These are phyloP conservation scores for Glaucidium brasilianum DNA, from an alignment of 2,113 vertebrate species.

Conservation along the genomic window DNA sequence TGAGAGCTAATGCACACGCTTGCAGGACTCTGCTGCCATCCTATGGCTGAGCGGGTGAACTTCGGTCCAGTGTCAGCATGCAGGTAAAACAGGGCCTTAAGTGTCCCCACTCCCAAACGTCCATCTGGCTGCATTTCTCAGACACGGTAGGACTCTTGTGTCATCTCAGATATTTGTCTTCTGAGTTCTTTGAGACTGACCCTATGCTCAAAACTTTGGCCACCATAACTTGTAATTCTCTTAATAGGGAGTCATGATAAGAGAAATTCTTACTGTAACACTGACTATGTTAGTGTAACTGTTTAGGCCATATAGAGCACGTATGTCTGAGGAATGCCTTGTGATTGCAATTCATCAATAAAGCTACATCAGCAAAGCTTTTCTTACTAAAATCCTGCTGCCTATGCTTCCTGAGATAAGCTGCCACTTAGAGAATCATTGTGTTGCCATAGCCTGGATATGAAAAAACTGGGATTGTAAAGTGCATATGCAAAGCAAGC, in stretches of 20 bases:
- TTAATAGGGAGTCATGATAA: neutral
- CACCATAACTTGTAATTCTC: neutral
- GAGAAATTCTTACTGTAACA: neutral
- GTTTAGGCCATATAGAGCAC: neutral
- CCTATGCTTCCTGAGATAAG: neutral
- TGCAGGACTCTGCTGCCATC: neutral
- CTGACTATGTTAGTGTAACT: neutral
- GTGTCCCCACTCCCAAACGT: neutral
- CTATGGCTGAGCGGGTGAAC: neutral
- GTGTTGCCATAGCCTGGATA: neutral
- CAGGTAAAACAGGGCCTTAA: neutral
- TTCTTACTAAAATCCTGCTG: neutral
- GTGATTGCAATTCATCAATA: neutral
- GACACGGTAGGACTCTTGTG: neutral
- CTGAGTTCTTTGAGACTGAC: neutral
- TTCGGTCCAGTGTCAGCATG: fast-evolving
- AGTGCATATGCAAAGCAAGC: neutral
- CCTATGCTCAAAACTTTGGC: neutral
- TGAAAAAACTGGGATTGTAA: neutral
- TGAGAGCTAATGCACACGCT: fast-evolving
- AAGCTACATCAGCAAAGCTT: neutral
- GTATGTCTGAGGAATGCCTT: fast-evolving
- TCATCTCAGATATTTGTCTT: neutral
- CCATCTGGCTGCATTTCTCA: neutral
- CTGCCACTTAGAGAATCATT: neutral